A percentile compares a stretch with the other conserved stretches of the same genome.
phyloP scores from a whole-genome alignment of 2,113 vertebrate species.

The Trochalopteron elliotii region DNA sequence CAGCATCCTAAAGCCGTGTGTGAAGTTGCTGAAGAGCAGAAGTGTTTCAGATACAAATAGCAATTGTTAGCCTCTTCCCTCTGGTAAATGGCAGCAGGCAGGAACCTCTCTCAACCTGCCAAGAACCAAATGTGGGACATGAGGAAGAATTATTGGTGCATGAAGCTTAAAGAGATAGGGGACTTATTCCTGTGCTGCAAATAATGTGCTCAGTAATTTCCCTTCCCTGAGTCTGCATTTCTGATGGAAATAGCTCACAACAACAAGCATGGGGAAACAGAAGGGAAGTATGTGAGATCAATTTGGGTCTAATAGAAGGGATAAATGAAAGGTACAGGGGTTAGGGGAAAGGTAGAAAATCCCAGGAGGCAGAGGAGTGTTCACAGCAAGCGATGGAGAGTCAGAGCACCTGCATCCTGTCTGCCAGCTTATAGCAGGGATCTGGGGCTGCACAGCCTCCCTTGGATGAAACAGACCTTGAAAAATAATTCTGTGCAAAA shows the following conservation, averaged over 20 bases:
- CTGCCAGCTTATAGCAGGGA: not conserved
- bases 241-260: slow-evolving; percentile 40
- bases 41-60: slow-evolving; percentile 47
- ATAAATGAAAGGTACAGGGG: not conserved
- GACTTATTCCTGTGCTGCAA: not conserved
- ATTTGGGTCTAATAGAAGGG: not conserved
- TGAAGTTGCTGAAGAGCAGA: slow-evolving; percentile 47
- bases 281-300: not conserved
- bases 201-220: slow-evolving; percentile 1
- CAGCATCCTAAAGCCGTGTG: slow-evolving; percentile 38
- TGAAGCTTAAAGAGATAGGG: slow-evolving; percentile 39
- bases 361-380: not conserved
- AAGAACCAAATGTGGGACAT: slow-evolving; percentile 18
- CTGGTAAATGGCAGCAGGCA: slow-evolving; percentile 58
- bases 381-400: not conserved
- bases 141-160: slow-evolving; percentile 22
- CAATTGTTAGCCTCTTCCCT: slow-evolving; percentile 56
- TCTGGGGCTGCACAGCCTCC: not conserved
- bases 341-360: not conserved
- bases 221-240: slow-evolving; percentile 16
- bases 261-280: not conserved
- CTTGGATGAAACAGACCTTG: not conserved
- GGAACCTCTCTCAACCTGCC: slow-evolving; percentile 22
- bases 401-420: not conserved
- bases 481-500: not conserved